Evolutionary conservation across 2,888 invertebrate species (phyloP).

Genomic region (Agrilus mali): DNA sequence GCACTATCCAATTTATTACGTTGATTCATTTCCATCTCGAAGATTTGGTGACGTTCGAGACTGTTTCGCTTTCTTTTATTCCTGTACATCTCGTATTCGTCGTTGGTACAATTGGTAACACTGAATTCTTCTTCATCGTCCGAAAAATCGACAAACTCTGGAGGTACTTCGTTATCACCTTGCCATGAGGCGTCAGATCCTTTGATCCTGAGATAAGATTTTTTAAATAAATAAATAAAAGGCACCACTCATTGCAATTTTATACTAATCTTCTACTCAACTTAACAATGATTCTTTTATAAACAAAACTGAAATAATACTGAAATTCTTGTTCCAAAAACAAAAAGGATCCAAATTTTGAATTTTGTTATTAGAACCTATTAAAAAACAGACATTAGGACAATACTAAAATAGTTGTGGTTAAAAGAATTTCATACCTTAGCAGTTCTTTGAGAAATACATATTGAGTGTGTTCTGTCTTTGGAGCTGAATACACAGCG

Average conservation of each 20-base stretch:
- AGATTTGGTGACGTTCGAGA: conserved; percentile 24
- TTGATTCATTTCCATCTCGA: conserved; percentile 30
- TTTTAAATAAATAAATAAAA: not conserved
- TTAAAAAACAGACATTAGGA: no score
- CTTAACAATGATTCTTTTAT: no score
- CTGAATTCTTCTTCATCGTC: conserved; percentile 72
- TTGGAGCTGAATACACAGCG: conserved; percentile 73
- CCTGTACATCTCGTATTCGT: conserved; percentile 4
- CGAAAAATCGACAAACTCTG: conserved; percentile 61
- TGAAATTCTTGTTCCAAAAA: no score
- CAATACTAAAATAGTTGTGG: no score
- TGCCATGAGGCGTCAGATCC: conserved; percentile 86
- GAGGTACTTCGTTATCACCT: conserved; percentile 69
- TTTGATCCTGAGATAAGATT: conserved; percentile 46
- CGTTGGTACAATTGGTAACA: conserved; percentile 15
- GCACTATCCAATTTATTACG: conserved; percentile 29
- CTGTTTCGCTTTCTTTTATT: conserved; percentile 20
- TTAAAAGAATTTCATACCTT: conserved; percentile 39
- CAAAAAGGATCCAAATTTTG: no score
- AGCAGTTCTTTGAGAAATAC: conserved; percentile 62
- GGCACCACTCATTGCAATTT: not conserved
- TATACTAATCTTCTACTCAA: no score
- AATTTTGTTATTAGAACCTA: no score
- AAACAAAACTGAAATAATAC: no score
- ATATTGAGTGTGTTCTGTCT: conserved; percentile 59